Conservation (phyloP, 2,888 invertebrate species). For the Lamellibrachia columna region DNA sequence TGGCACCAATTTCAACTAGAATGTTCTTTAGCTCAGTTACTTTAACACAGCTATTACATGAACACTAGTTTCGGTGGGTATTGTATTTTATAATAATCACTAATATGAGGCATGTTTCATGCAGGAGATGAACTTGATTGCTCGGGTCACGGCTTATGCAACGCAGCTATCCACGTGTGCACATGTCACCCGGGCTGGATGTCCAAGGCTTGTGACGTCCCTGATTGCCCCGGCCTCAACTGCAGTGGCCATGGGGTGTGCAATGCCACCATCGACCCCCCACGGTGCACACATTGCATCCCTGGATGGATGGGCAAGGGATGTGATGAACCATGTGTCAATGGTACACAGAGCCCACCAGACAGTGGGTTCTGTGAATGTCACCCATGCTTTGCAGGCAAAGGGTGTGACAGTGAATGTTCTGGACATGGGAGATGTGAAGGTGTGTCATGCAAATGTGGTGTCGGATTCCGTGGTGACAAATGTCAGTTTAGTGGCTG, state of each 20-base stretch:
- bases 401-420: slow-evolving; percentile 52
- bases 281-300: slow-evolving; percentile 47
- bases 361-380: slow-evolving; percentile 49
- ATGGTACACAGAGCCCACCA: slow-evolving; percentile 45
- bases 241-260: slow-evolving; percentile 49
- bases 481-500: slow-evolving; percentile 49
- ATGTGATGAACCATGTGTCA: slow-evolving; percentile 49
- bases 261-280: slow-evolving; percentile 43
- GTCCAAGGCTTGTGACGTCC: slow-evolving; percentile 49
- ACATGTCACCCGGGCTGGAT: slow-evolving; percentile 51
- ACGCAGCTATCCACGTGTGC: slow-evolving; percentile 47
- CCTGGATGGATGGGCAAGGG: slow-evolving; percentile 50
- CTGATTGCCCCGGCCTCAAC: slow-evolving; percentile 51
- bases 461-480: slow-evolving; percentile 46
- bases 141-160: slow-evolving; percentile 50
- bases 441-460: slow-evolving; percentile 44
- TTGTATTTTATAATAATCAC: neutral
- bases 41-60: neutral
- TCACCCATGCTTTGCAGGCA: slow-evolving; percentile 48
- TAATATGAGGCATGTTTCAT: neutral
- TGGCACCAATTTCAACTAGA: too few relatives aligned
- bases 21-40: too few relatives aligned
- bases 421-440: slow-evolving; percentile 47
- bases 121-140: slow-evolving; percentile 41
- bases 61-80: neutral